Evolutionary conservation across 1,140 invertebrate species (phyloP).

Genomic region (Trachymyrmex cornetzi): DNA sequence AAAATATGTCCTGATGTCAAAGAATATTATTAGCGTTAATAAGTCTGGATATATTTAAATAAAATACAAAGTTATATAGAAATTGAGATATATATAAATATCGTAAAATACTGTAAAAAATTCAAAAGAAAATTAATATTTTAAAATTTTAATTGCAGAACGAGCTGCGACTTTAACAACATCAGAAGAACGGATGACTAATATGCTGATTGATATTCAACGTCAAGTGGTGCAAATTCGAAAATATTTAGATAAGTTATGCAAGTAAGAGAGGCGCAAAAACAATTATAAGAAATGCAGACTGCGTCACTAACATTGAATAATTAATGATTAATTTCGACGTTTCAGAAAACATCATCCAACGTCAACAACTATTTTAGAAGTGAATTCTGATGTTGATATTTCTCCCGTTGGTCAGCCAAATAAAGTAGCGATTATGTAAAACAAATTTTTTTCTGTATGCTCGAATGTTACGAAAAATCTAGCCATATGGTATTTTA

Average conservation of each 20-base stretch:
- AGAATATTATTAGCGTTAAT: constrained; percentile 7
- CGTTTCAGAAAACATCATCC: constrained; percentile 67
- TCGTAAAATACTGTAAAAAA: background rate
- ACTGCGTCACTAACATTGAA: background rate
- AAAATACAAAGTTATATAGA: background rate
- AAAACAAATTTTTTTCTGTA: background rate
- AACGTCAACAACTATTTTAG: background rate
- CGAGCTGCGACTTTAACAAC: background rate
- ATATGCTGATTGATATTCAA: constrained; percentile 52
- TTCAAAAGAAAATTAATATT: background rate
- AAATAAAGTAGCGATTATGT: constrained; percentile 38
- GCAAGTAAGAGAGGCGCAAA: constrained; percentile 60
- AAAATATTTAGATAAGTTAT: constrained; percentile 66
- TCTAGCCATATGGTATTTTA: background rate
- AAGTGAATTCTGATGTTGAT: background rate
- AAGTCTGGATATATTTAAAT: background rate
- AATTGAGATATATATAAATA: background rate
- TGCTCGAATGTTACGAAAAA: background rate
- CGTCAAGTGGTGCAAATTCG: constrained; percentile 60
- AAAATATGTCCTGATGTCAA: background rate
- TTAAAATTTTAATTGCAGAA: constrained; percentile 33
- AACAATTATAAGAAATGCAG: background rate
- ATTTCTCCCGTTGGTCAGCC: background rate
- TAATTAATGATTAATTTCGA: constrained; percentile 16
- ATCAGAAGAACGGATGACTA: constrained; percentile 20